phyloP scores from a whole-genome alignment of 1,140 invertebrate genomes.

The Calliopsis andreniformis region DNA sequence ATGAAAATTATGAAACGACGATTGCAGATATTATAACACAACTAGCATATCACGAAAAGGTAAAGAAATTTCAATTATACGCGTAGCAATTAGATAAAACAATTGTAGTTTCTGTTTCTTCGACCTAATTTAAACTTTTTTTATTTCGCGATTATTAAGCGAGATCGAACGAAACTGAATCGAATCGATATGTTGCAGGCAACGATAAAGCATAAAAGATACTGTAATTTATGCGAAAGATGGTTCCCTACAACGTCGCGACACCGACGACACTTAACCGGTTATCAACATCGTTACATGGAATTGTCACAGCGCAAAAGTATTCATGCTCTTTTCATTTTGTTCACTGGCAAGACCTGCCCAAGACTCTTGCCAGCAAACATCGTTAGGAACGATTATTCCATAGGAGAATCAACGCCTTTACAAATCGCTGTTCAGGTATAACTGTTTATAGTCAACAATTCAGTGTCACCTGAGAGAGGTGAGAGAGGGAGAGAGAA shows the following conservation, averaged over 20 bases:
- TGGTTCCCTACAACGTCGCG: slow-evolving; percentile 77
- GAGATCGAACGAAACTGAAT: no score
- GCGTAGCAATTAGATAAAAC: no score
- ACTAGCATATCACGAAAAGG: slow-evolving; percentile 79
- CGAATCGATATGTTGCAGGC: slow-evolving; percentile 73
- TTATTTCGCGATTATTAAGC: no score
- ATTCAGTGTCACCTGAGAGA: no score
- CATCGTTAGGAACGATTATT: slow-evolving; percentile 72
- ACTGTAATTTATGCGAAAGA: slow-evolving; percentile 79
- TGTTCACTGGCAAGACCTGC: slow-evolving; percentile 79
- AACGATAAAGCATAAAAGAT: slow-evolving; percentile 77
- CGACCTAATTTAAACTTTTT: not conserved
- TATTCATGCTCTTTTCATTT: slow-evolving; percentile 79
- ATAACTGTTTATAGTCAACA: slow-evolving; percentile 1
- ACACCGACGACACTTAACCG: slow-evolving; percentile 76
- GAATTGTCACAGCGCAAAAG: slow-evolving; percentile 79
- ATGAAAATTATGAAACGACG: slow-evolving; percentile 71
- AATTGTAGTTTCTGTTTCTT: not conserved
- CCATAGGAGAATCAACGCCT: slow-evolving; percentile 77
- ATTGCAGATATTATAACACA: slow-evolving; percentile 75
- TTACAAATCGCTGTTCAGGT: slow-evolving; percentile 81
- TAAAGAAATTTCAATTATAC: slow-evolving; percentile 55
- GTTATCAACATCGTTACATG: slow-evolving; percentile 78
- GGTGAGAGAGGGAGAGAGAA: no score
- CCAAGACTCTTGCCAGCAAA: slow-evolving; percentile 76